Conservation (phyloP, 2,888 invertebrate genomes). For the Cenopis cana region DNA sequence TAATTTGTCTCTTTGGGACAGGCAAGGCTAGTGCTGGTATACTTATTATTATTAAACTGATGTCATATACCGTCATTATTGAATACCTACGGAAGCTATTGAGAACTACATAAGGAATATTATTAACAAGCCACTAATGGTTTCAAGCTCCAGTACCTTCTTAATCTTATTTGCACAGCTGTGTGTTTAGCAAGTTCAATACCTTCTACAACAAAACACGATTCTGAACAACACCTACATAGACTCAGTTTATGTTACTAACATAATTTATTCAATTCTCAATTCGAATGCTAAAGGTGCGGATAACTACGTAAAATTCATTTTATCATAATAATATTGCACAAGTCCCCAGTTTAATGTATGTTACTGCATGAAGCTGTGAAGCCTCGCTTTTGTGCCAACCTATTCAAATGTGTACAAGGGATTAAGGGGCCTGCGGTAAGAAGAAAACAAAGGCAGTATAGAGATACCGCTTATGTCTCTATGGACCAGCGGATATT, state of each 20-base stretch:
- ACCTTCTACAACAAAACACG: background rate
- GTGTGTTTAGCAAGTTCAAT: conserved; percentile 15
- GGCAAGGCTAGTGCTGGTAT: too few relatives aligned
- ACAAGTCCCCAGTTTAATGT: conserved; percentile 24
- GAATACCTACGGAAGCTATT: too few relatives aligned
- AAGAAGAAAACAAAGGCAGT: conserved; percentile 31
- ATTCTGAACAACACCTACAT: conserved; percentile 6
- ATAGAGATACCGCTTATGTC: conserved; percentile 25
- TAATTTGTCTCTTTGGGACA: too few relatives aligned
- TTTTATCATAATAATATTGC: background rate
- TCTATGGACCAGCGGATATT: conserved; percentile 3
- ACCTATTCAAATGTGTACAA: conserved; percentile 32
- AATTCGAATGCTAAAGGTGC: background rate
- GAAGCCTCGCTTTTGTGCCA: conserved; percentile 25
- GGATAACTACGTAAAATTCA: background rate
- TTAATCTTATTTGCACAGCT: conserved; percentile 38
- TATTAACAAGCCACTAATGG: background rate
- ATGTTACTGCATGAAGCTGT: conserved; percentile 26
- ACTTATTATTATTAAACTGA: too few relatives aligned
- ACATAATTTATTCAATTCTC: background rate
- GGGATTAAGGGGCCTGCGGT: conserved; percentile 32
- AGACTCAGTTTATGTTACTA: background rate
- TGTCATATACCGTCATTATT: too few relatives aligned
- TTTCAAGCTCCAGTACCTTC: background rate
- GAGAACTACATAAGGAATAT: background rate